A percentile compares a stretch with the other conserved stretches of the same genome.
These are phyloP conservation scores for Ibycter americanus DNA, from an alignment of 2,797 vertebrate genomes.

Conservation along the genomic window DNA sequence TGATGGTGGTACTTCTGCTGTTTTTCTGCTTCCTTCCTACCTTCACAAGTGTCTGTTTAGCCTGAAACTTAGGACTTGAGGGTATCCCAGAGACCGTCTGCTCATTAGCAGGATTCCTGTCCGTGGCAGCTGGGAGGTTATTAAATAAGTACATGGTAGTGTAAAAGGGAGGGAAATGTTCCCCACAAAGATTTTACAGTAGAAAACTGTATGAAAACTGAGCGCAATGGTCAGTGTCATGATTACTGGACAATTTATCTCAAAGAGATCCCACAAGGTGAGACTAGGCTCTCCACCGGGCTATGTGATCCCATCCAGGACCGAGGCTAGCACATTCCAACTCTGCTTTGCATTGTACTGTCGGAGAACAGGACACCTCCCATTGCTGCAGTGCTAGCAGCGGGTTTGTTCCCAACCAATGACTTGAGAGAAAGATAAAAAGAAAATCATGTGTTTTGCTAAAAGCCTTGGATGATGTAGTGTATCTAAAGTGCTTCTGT, in stretches of 20 bases:
- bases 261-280: background rate
- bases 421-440: background rate
- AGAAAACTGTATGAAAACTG: background rate
- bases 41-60: background rate
- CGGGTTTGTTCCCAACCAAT: background rate
- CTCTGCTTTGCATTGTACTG: background rate
- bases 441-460: background rate
- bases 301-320: background rate
- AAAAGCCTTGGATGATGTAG: background rate
- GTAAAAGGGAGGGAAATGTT: background rate
- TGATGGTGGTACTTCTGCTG: background rate
- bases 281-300: background rate
- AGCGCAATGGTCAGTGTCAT: background rate
- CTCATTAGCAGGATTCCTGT: background rate
- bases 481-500: background rate
- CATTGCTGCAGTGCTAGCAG: background rate
- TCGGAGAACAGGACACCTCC: background rate
- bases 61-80: background rate
- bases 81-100: background rate
- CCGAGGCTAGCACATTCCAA: background rate
- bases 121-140: background rate
- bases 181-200: background rate
- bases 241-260: background rate
- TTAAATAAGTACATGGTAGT: background rate
- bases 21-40: background rate